Base-by-base conservation (phyloP, 1,140 invertebrate species). In the Araneus ventricosus region DNA sequence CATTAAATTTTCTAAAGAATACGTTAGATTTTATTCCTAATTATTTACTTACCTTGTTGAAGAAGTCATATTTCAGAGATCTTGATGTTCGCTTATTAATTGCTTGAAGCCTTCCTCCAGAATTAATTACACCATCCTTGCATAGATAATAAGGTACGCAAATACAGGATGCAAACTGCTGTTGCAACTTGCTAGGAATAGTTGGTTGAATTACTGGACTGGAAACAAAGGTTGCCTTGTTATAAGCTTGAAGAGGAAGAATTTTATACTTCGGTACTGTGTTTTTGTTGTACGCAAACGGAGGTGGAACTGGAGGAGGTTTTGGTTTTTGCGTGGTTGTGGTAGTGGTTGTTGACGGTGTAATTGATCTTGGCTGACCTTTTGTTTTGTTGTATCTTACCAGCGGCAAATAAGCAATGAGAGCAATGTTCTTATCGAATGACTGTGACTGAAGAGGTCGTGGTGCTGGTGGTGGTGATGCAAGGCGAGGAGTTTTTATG, bases 101-200 rank as follows among this genome's bases (percentile, higher is more conserved):
- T 2, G 67, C 63, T 30, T 57, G 59, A 27, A 30, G 30, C n/a
- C 84, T 87, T 27, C 91, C 91, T 2, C 91, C 91, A 22, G 91
- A 93, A 41, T 87, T 90, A 2, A 94, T 27, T 30, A 89, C 52
- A 5, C 94, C 94, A 90, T 94, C 93, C 88, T 94, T 94, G 34
- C 94, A 94, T 82, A 94, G 94, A 52, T 94, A 94, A 34, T 94
- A 94, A 4, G 94, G 93, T 34, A 94, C 94, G 94, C 94, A 94
- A 59, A 94, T 41, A 88, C 94, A 94, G 30, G 91, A 63, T 39
- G 52, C 37, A 45, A 39, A 90, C n/a, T 90, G 88, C 6, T 79
- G 88, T 24, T 52, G 61, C 1, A 10, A 10, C 14, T 45, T 41
- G 22, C 14, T 22, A 17, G 34, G 1, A 59, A 52, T 5, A 22